These are phyloP conservation scores for Apamea anceps DNA, from an alignment of 2,888 invertebrate genomes.

Conservation along the genomic window DNA sequence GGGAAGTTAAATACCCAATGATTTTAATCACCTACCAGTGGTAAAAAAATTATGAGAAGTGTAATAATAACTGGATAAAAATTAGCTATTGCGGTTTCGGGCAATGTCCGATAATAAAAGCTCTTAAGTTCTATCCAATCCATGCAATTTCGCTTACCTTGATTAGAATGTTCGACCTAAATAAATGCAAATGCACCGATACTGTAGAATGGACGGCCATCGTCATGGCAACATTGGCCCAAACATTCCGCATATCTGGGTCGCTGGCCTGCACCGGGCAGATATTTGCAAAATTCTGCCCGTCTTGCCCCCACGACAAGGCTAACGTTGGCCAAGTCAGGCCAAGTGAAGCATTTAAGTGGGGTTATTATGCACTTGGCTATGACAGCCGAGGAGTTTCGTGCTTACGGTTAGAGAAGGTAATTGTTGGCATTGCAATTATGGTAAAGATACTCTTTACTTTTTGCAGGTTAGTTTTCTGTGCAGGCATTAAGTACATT, in stretches of 20 bases:
- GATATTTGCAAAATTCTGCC: slow-evolving; percentile 73
- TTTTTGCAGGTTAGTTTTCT: neutral
- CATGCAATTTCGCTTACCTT: slow-evolving; percentile 34
- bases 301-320: slow-evolving; percentile 44
- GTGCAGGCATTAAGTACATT: neutral
- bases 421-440: slow-evolving; percentile 38
- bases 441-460: slow-evolving; percentile 5
- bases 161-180: slow-evolving; percentile 44
- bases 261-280: slow-evolving; percentile 69
- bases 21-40: neutral
- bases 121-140: slow-evolving; percentile 1
- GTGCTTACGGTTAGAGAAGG: slow-evolving; percentile 9
- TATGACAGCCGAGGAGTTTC: slow-evolving; percentile 43
- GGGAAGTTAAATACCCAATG: neutral
- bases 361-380: slow-evolving; percentile 44
- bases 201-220: slow-evolving; percentile 42
- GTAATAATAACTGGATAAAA: neutral
- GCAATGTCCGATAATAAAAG: neutral
- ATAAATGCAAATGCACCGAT: slow-evolving; percentile 63
- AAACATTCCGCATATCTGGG: slow-evolving; percentile 83
- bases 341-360: slow-evolving; percentile 47
- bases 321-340: slow-evolving; percentile 33
- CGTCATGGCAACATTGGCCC: slow-evolving; percentile 80
- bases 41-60: neutral
- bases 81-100: neutral